Conservation (phyloP, 2,113 vertebrate species). For the Clarias macrocephalus region DNA sequence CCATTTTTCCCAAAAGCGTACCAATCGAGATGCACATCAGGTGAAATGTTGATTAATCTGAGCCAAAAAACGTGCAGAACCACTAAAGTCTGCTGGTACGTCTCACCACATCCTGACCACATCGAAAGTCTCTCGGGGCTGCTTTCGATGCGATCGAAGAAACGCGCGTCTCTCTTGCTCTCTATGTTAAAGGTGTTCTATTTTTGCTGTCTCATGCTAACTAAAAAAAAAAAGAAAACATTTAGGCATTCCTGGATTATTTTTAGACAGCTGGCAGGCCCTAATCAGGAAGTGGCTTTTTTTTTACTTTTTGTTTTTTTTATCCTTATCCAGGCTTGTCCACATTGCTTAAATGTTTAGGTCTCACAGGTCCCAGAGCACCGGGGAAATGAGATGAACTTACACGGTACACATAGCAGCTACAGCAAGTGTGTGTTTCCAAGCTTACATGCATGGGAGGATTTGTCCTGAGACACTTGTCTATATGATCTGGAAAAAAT, state of each 20-base stretch:
- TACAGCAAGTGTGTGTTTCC: not conserved
- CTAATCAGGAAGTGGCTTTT: not conserved
- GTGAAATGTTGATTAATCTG: not conserved
- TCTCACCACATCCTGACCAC: conserved; percentile 45
- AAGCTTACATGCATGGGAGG: not conserved
- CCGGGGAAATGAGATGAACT: not conserved
- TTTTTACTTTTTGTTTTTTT: no score
- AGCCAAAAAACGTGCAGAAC: not conserved
- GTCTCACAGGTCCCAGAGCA: not conserved
- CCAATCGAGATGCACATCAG: conserved; percentile 18
- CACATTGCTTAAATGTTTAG: not conserved
- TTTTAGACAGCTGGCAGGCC: not conserved
- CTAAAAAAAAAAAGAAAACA: not conserved
- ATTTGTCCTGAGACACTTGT: not conserved
- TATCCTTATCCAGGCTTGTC: not conserved
- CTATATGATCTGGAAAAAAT: not conserved
- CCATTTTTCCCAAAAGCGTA: not conserved
- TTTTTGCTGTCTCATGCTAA: not conserved
- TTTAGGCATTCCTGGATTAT: not conserved
- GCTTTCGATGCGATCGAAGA: not conserved
- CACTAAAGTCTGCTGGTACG: not conserved
- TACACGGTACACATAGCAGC: not conserved
- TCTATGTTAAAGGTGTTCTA: not conserved
- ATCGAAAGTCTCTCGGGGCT: not conserved
- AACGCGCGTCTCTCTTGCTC: not conserved